phyloP scores from a whole-genome alignment of 2,113 vertebrate species.

The Gnathonemus longibarbis region DNA sequence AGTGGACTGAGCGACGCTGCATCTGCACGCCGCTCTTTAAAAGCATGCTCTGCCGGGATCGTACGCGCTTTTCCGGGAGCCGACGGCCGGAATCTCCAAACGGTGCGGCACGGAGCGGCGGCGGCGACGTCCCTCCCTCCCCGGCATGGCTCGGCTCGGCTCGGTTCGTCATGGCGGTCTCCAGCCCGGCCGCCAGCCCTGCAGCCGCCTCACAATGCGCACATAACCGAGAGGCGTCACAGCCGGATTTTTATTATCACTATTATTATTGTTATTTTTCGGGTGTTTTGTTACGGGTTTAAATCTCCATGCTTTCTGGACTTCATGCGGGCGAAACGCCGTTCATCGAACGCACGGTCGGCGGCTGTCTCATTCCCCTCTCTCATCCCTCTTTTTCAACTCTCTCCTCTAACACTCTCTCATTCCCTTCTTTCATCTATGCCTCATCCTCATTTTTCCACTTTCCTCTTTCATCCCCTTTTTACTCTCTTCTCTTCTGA shows the following conservation, averaged over 20 bases:
- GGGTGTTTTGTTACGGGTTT: not conserved
- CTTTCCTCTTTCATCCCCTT: not conserved
- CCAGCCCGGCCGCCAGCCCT: not conserved
- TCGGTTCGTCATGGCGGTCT: not conserved
- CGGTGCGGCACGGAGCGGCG: not conserved
- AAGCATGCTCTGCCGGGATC: not conserved
- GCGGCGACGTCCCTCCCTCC: not conserved
- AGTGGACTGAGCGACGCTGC: conserved; percentile 4
- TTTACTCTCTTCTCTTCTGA: not conserved
- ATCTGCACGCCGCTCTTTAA: not conserved
- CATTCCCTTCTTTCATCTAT: not conserved
- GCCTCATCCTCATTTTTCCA: not conserved
- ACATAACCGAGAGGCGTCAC: not conserved
- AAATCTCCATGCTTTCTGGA: not conserved
- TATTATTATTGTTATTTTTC: not conserved
- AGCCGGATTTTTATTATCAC: not conserved
- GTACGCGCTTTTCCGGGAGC: not conserved
- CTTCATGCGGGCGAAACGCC: not conserved
- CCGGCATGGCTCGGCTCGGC: not conserved
- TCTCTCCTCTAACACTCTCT: not conserved
- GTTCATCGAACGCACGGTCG: not conserved
- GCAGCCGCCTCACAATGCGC: not conserved
- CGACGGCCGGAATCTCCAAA: not conserved
- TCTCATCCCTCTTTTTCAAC: not conserved
- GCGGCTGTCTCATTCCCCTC: not conserved